These are phyloP conservation scores for Pseudochaenichthys georgianus DNA, from an alignment of 2,797 vertebrate genomes.

Conservation along the genomic window DNA sequence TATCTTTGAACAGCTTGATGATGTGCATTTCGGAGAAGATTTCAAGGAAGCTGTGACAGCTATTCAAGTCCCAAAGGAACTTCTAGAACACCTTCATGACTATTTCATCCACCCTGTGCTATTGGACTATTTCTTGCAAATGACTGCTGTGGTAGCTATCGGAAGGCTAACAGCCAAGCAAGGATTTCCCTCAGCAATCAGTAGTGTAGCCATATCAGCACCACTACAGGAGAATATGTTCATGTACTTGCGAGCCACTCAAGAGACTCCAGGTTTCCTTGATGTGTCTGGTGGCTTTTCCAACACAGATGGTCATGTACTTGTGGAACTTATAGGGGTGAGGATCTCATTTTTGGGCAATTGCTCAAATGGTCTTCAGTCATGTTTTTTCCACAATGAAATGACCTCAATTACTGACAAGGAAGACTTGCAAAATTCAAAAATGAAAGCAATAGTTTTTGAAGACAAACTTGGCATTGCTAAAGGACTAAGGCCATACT, in stretches of 20 bases:
- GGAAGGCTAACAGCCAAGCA: slow-evolving; percentile 58
- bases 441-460: slow-evolving; percentile 86
- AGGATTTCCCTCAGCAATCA: slow-evolving; percentile 88
- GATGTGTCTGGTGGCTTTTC: slow-evolving; percentile 91
- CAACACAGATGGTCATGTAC: slow-evolving; percentile 81
- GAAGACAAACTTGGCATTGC: slow-evolving; percentile 87
- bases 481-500: slow-evolving; percentile 78
- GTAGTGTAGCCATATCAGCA: slow-evolving; percentile 82
- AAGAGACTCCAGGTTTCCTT: slow-evolving; percentile 78
- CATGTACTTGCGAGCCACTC: slow-evolving; percentile 86
- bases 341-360: slow-evolving; percentile 83
- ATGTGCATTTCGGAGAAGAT: slow-evolving; percentile 84
- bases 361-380: slow-evolving; percentile 64
- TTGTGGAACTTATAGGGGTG: slow-evolving; percentile 87
- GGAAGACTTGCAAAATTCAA: slow-evolving; percentile 17
- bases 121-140: slow-evolving; percentile 91
- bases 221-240: slow-evolving; percentile 87
- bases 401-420: slow-evolving; percentile 58
- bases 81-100: slow-evolving; percentile 79
- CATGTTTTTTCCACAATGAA: slow-evolving; percentile 87
- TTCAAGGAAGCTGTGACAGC: slow-evolving; percentile 87
- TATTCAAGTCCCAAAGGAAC: slow-evolving; percentile 82
- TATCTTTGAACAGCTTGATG: slow-evolving; percentile 83
- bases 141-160: slow-evolving; percentile 81
- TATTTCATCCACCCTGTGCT: slow-evolving; percentile 90